These are phyloP conservation scores for Alviniconcha strummeri DNA, from an alignment of 2,888 invertebrate genomes.

Conservation along the genomic window DNA sequence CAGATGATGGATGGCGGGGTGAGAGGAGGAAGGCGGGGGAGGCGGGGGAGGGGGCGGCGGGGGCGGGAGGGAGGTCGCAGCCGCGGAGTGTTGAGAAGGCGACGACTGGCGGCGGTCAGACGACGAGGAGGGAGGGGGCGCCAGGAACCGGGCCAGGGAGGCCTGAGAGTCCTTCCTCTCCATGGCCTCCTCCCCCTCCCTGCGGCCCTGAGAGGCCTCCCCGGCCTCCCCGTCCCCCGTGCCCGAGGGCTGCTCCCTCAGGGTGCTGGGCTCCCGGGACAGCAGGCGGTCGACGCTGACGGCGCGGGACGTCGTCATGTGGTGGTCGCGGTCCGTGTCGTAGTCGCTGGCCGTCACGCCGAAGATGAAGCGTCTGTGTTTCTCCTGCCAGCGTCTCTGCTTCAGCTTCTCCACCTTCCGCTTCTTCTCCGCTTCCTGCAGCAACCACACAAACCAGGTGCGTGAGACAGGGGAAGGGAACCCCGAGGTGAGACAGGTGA, in stretches of 20 bases:
- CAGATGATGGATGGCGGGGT: neutral
- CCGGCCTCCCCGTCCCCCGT: neutral
- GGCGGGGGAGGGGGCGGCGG: slow-evolving; percentile 4
- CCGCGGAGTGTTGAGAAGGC: neutral
- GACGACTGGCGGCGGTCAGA: neutral
- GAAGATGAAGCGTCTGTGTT: slow-evolving; percentile 63
- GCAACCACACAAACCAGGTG: neutral
- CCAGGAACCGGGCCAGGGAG: slow-evolving; percentile 29
- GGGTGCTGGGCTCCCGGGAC: slow-evolving; percentile 36
- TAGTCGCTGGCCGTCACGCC: slow-evolving; percentile 54
- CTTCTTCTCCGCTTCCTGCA: slow-evolving; percentile 66
- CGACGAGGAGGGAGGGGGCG: slow-evolving; percentile 24
- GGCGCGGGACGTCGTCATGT: slow-evolving; percentile 46
- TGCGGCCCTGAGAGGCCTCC: neutral
- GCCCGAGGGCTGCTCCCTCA: neutral
- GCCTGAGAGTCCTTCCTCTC: slow-evolving; percentile 11
- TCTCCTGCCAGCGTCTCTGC: slow-evolving; percentile 67
- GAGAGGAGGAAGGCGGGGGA: neutral
- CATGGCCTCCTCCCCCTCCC: neutral
- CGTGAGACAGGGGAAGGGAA: neutral
- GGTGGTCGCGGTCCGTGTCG: slow-evolving; percentile 52
- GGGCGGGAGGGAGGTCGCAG: neutral
- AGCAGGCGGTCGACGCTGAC: slow-evolving; percentile 37
- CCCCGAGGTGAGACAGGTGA: neutral
- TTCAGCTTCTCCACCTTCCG: slow-evolving; percentile 65